Conservation (phyloP, 2,888 invertebrate species). For the Tupiocoris notatus region DNA sequence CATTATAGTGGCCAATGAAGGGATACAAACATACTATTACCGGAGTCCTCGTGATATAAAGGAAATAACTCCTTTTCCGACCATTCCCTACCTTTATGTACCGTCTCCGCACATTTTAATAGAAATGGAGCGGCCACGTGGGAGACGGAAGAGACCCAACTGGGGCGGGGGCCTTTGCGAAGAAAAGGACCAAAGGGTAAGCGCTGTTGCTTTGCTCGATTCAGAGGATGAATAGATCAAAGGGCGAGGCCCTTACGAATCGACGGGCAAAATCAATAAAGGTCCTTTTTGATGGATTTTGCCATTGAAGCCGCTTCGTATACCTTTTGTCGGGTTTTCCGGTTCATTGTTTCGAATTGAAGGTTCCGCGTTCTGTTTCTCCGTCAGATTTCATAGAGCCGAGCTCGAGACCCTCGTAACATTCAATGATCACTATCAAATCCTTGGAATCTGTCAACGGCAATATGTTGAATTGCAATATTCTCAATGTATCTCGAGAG, state of each 20-base stretch:
- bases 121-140: constrained; percentile 4
- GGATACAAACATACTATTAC: too few species aligned
- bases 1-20: too few species aligned
- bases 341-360: constrained; percentile 10
- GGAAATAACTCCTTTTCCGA: constrained; percentile 8
- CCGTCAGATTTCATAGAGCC: too few species aligned
- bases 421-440: too few species aligned
- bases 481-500: too few species aligned
- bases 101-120: constrained; percentile 18
- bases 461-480: too few species aligned
- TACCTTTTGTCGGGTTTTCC: neutral
- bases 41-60: neutral
- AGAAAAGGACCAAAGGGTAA: neutral
- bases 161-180: neutral
- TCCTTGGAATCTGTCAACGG: too few species aligned
- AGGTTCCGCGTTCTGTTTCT: neutral
- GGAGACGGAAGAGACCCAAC: neutral
- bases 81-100: neutral
- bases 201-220: constrained; percentile 24
- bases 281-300: constrained; percentile 22
- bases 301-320: constrained; percentile 5
- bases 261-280: constrained; percentile 20
- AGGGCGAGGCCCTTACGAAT: neutral
- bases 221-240: constrained; percentile 33
- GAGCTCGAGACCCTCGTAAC: too few species aligned